phyloP scores from a whole-genome alignment of 2,888 invertebrate species.

The Drosophila mimica region DNA sequence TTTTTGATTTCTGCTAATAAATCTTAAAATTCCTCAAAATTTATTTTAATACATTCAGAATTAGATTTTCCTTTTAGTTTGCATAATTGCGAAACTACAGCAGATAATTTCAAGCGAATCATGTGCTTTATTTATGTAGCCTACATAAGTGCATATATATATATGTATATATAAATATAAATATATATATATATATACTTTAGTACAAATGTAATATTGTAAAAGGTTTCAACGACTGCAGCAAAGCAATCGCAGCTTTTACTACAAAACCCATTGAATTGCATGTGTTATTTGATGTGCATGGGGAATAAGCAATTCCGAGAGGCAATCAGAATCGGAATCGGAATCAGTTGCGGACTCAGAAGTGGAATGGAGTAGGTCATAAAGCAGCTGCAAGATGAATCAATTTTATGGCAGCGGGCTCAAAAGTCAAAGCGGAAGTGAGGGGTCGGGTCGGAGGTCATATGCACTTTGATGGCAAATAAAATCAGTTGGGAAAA shows the following conservation, averaged over 20 bases:
- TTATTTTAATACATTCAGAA: no score
- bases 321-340: conserved; percentile 30
- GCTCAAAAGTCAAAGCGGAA: conserved; percentile 10
- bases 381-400: conserved; percentile 48
- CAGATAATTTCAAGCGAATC: not conserved
- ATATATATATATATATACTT: no score
- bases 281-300: conserved; percentile 46
- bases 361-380: conserved; percentile 17
- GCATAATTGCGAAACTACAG: not conserved
- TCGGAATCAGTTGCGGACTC: not conserved
- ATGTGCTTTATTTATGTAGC: not conserved
- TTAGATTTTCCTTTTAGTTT: not conserved
- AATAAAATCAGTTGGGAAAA: conserved; percentile 48
- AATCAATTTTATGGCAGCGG: conserved; percentile 44
- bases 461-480: conserved; percentile 60
- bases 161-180: no score
- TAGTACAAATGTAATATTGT: not conserved
- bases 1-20: no score
- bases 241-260: conserved; percentile 20
- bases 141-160: not conserved
- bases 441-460: not conserved
- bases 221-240: conserved; percentile 22
- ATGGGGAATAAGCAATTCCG: conserved; percentile 40
- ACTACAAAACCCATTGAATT: conserved; percentile 29
- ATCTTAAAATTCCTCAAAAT: not conserved